phyloP scores from a whole-genome alignment of 1,140 invertebrate species.

The Tribolium madens region DNA sequence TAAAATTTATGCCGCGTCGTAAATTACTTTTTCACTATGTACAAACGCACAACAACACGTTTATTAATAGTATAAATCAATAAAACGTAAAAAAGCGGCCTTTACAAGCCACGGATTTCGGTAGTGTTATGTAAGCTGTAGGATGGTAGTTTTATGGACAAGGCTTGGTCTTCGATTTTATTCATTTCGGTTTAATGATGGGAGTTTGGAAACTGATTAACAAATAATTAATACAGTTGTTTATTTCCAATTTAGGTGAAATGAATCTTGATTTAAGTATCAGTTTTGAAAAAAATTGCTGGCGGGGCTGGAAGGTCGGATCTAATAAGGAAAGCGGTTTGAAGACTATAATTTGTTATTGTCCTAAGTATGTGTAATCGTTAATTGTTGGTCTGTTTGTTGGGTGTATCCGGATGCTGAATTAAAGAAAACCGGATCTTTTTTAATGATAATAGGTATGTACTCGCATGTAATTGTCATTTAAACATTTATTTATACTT shows the following conservation, averaged over 20 bases:
- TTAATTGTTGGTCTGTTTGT: not conserved
- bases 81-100: constrained; percentile 4
- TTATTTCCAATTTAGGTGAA: not conserved
- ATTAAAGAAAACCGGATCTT: not conserved
- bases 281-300: not conserved
- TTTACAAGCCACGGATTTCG: constrained; percentile 12
- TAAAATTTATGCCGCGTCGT: constrained; percentile 11
- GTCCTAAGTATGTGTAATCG: not conserved
- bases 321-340: not conserved
- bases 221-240: not conserved
- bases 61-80: constrained; percentile 36
- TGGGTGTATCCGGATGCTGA: not conserved
- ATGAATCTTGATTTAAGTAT: not conserved
- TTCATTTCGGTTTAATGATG: constrained; percentile 17
- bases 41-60: constrained; percentile 1
- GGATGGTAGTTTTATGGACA: constrained; percentile 6
- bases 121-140: not conserved
- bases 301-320: not conserved
- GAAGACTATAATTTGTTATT: not conserved
- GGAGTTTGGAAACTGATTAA: not conserved
- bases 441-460: too few relatives aligned
- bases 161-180: not conserved
- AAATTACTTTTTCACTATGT: constrained; percentile 27
- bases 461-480: too few relatives aligned
- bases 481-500: too few relatives aligned